Evolutionary conservation across 2,113 vertebrate genomes (phyloP), one percentile per base, ranked within the genome.

Genomic region (Chaetorhynchus papuensis): DNA sequence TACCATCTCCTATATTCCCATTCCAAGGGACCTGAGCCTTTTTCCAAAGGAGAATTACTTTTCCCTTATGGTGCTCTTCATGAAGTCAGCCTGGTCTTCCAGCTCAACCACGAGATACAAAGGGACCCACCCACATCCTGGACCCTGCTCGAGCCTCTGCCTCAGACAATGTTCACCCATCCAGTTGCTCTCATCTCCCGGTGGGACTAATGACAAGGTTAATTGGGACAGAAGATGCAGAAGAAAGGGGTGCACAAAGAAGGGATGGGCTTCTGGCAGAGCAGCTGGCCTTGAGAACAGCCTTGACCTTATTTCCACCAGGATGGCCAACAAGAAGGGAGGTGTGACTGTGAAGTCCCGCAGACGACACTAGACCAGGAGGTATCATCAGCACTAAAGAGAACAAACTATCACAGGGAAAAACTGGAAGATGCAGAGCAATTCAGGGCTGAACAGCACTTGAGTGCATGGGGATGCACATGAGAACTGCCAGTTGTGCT

Each of bases 161-260:
- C 28, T 0, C 3, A 80, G 50, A 80, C 33, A 6, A 28, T 17
- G 42, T n/a, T 76, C 3, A 1, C 31, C 35, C 2, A 0, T 45
- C 22, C 24, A 50, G 56, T 26, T 1, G 8, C 35, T 50, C 44
- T 53, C 41, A 33, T 23, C 35, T 69, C 70, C 35, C 0, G 0
- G n/a, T 44, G 24, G 39, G n/a, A 68, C 31, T 44, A 49, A 77
- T 1, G 0, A 83, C n/a, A 27, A 13, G 20, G 44, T 69, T 33
- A 52, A 59, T 3, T 41, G 54, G 50, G 45, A 75, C 22, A 50
- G 39, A n/a, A 60, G 35, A 45, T 31, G 49, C 3, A 4, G 56
- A 74, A 44, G 31, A 74, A 83, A 89, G n/a, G 15, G 20, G 23
- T 30, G 47, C 17, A 42, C 24, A 47, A 64, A 64, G 39, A 56